A percentile compares a stretch with the other conserved stretches of the same genome.
These are phyloP conservation scores for Tribolium madens DNA, from an alignment of 1,140 invertebrate species.

Conservation along the genomic window DNA sequence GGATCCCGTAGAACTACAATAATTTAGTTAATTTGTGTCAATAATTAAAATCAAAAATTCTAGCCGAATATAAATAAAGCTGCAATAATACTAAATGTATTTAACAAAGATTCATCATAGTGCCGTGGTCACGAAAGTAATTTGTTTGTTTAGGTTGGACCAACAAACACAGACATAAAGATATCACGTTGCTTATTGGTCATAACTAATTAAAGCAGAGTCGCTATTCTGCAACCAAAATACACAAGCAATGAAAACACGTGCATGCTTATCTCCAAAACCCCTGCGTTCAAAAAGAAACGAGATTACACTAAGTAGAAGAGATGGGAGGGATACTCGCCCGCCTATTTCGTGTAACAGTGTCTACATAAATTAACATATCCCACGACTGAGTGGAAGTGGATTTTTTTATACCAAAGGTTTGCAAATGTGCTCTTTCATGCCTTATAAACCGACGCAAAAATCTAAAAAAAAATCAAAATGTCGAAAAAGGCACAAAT, in stretches of 20 bases:
- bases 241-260: constrained; percentile 33
- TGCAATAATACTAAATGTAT: not conserved
- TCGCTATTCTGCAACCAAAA: not conserved
- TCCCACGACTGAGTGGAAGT: constrained; percentile 5
- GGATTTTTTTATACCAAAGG: not conserved
- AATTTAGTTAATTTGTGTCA: not conserved
- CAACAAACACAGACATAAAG: not conserved
- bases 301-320: constrained; percentile 44
- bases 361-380: constrained; percentile 45
- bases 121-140: not conserved
- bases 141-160: not conserved
- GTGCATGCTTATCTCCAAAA: constrained; percentile 27
- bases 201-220: constrained; percentile 9
- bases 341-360: constrained; percentile 42
- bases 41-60: not conserved
- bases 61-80: not conserved
- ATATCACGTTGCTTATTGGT: constrained; percentile 1
- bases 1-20: not conserved
- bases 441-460: not conserved
- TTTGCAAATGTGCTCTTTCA: too few relatives aligned
- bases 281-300: constrained; percentile 23
- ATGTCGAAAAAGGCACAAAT: too few relatives aligned
- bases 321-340: constrained; percentile 21
- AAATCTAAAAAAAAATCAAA: too few relatives aligned
- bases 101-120: not conserved